A percentile compares a stretch with the other conserved stretches of the same genome.
Evolutionary conservation across 2,888 invertebrate genomes (phyloP).

Genomic region (Neria commutata): DNA sequence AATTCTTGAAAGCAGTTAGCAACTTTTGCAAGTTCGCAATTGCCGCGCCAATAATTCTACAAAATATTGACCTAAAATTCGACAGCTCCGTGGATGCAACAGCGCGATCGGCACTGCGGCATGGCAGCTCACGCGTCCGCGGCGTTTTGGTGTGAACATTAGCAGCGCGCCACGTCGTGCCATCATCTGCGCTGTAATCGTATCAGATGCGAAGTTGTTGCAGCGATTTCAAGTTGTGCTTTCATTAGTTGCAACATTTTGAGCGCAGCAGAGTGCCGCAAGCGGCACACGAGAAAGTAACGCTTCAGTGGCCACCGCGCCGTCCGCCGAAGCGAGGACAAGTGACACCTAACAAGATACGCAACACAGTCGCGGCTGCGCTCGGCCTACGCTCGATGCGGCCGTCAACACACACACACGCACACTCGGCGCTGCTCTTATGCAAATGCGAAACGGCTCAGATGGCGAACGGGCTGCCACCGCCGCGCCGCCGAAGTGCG

Average conservation of each 20-base stretch:
- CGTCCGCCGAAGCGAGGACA: not conserved
- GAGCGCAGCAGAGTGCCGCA: not conserved
- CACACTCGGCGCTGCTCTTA: too few relatives aligned
- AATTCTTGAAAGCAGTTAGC: too few relatives aligned
- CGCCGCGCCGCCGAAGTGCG: not conserved
- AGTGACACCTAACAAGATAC: conserved; percentile 4
- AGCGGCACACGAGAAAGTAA: not conserved
- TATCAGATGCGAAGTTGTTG: not conserved
- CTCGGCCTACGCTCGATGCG: not conserved
- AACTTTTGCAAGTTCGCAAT: too few relatives aligned
- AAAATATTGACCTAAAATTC: too few relatives aligned
- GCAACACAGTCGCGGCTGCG: not conserved
- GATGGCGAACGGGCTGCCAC: not conserved
- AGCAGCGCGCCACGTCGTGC: too few relatives aligned
- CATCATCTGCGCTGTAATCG: too few relatives aligned
- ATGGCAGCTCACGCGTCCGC: not conserved
- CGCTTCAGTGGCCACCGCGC: not conserved
- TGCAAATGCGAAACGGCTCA: not conserved
- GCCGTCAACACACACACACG: not conserved
- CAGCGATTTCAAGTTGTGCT: not conserved
- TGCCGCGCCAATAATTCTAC: too few relatives aligned
- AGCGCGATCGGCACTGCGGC: not conserved
- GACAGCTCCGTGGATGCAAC: too few relatives aligned
- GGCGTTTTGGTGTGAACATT: too few relatives aligned
- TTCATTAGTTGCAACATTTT: not conserved